Evolutionary conservation across 2,888 invertebrate species (phyloP).

Genomic region (Meghimatium bilineatum): DNA sequence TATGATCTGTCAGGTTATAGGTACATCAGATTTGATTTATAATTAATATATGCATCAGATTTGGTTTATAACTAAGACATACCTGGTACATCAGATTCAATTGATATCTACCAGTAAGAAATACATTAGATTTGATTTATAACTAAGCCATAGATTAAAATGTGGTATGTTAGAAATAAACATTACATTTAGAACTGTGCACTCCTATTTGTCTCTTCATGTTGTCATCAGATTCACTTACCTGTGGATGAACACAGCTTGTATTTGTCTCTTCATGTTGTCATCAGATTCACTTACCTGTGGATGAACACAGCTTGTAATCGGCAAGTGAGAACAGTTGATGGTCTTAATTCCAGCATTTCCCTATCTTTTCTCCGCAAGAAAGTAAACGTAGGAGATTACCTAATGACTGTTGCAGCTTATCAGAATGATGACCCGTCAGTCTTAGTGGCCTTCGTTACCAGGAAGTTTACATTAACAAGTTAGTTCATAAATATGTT

Average conservation of each 20-base stretch:
- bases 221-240: constrained; percentile 45
- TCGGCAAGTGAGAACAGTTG: background rate
- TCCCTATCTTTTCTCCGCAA: constrained; percentile 14
- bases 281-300: constrained; percentile 47
- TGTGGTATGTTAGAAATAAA: too few species aligned
- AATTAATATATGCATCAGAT: too few species aligned
- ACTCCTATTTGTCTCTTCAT: background rate
- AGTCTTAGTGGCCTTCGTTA: constrained; percentile 43
- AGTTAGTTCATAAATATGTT: too few species aligned
- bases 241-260: constrained; percentile 55
- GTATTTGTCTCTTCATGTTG: background rate
- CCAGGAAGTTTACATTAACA: constrained; percentile 48
- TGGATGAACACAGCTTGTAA: constrained; percentile 54
- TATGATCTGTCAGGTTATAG: too few species aligned
- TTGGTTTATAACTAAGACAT: too few species aligned
- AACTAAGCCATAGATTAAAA: too few species aligned
- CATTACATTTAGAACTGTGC: too few species aligned
- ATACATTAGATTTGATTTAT: too few species aligned
- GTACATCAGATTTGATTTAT: too few species aligned
- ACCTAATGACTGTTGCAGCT: constrained; percentile 51
- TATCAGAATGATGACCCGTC: background rate
- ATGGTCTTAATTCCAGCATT: constrained; percentile 33
- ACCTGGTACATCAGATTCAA: too few species aligned
- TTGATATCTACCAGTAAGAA: too few species aligned
- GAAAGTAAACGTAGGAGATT: constrained; percentile 35